Conservation (phyloP, 2,113 vertebrate genomes). For the Collichthys lucidus region DNA sequence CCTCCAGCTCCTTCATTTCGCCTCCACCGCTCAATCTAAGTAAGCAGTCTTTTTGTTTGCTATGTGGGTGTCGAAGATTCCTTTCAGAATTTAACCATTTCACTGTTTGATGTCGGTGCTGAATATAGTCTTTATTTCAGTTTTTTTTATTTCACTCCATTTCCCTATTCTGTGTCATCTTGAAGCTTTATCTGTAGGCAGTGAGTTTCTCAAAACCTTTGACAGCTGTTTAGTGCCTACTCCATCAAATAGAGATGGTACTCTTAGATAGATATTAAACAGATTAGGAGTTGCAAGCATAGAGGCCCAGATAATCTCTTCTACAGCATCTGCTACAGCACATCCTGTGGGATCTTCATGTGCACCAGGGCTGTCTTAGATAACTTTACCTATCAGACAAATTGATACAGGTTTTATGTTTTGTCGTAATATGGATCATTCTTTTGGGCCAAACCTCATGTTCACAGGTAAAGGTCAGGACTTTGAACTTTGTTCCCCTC, state of each 20-base stretch:
- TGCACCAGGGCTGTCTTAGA: not conserved
- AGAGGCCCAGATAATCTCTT: conserved; percentile 1
- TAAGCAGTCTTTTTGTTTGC: conserved; percentile 71
- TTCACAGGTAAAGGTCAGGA: not conserved
- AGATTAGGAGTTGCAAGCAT: not conserved
- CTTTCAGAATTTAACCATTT: not conserved
- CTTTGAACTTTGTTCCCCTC: not conserved
- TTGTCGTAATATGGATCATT: not conserved
- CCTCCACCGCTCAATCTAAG: conserved; percentile 84
- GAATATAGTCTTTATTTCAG: not conserved
- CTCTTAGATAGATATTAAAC: not conserved
- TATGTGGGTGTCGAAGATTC: not conserved
- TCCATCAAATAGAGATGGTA: not conserved
- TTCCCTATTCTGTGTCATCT: not conserved
- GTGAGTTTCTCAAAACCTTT: not conserved
- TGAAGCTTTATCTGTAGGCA: not conserved
- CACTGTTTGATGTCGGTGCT: not conserved
- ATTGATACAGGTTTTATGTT: not conserved
- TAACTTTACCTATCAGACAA: not conserved
- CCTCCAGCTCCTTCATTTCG: conserved; percentile 84
- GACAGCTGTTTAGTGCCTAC: not conserved
- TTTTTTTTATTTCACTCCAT: not conserved
- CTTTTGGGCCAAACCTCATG: not conserved
- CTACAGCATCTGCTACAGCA: not conserved
- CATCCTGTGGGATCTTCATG: not conserved